Evolutionary conservation across 2,888 invertebrate genomes (phyloP).

Genomic region (Buathra laborator): DNA sequence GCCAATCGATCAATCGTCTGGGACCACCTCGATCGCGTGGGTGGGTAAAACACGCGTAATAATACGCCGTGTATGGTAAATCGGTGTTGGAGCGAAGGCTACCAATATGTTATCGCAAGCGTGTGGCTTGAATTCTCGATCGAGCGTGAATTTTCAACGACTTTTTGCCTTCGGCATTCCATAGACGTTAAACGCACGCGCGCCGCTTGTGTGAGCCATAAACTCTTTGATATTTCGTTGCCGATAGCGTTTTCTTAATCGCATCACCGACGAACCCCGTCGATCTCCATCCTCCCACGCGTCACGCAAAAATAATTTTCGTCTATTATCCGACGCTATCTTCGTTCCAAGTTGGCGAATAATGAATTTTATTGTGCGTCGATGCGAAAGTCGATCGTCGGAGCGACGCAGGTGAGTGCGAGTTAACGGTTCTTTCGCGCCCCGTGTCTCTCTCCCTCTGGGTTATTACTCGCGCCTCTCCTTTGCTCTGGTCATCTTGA

Average conservation of each 20-base stretch:
- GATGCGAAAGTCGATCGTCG: constrained; percentile 34
- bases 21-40: constrained; percentile 50
- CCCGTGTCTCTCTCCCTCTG: constrained; percentile 33
- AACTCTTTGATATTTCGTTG: constrained; percentile 10
- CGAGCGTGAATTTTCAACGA: constrained; percentile 55
- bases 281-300: constrained; percentile 32
- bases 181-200: constrained; percentile 54
- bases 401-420: constrained; percentile 21
- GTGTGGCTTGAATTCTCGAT: constrained; percentile 68
- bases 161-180: constrained; percentile 67
- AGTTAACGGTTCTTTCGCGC: constrained; percentile 57
- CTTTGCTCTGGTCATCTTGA: constrained; percentile 38
- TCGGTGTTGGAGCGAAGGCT: constrained; percentile 39
- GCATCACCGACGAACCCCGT: constrained; percentile 9
- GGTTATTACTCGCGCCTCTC: constrained; percentile 54
- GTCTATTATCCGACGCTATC: neutral
- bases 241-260: constrained; percentile 40
- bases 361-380: constrained; percentile 29
- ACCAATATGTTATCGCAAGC: constrained; percentile 21
- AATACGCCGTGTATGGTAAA: constrained; percentile 69
- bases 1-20: constrained; percentile 63
- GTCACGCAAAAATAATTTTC: no score
- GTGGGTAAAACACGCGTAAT: constrained; percentile 76
- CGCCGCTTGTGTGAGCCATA: constrained; percentile 1
- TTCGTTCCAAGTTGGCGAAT: neutral